phyloP scores from a whole-genome alignment of 2,888 invertebrate genomes.

The Nebria salina region DNA sequence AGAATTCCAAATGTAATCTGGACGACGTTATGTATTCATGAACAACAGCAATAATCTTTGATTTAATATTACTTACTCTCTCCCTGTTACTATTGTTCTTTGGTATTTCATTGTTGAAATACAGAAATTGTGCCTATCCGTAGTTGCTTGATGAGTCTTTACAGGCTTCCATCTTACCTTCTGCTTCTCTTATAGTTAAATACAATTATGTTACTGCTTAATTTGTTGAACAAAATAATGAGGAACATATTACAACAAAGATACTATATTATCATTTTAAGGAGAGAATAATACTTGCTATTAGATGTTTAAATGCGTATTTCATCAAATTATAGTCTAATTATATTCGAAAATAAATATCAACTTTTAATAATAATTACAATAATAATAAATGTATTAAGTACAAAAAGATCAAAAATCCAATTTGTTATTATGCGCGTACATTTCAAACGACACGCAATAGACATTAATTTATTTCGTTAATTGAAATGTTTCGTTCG shows the following conservation, averaged over 20 bases:
- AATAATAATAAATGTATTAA: too few species aligned
- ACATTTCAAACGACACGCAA: background rate
- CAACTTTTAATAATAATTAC: too few species aligned
- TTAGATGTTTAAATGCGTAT: background rate
- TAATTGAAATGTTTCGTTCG: conserved; percentile 40
- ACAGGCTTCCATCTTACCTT: background rate
- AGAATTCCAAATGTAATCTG: conserved; percentile 8
- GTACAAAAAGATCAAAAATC: background rate
- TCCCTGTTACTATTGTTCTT: background rate
- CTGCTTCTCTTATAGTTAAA: background rate
- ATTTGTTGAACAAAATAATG: background rate
- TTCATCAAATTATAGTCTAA: background rate
- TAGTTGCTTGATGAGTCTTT: background rate
- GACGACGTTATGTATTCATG: conserved; percentile 5
- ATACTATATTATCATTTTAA: background rate
- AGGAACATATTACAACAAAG: background rate
- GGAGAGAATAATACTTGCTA: background rate
- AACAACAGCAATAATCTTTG: conserved; percentile 13
- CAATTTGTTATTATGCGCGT: background rate
- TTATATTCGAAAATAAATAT: too few species aligned
- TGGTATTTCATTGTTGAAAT: conserved; percentile 1
- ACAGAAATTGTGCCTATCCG: background rate
- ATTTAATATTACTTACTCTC: background rate
- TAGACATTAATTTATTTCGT: conserved; percentile 29
- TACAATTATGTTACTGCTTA: conserved; percentile 7